Evolutionary conservation across 2,113 vertebrate species (phyloP).

Genomic region (Sphyrna mokarran): DNA sequence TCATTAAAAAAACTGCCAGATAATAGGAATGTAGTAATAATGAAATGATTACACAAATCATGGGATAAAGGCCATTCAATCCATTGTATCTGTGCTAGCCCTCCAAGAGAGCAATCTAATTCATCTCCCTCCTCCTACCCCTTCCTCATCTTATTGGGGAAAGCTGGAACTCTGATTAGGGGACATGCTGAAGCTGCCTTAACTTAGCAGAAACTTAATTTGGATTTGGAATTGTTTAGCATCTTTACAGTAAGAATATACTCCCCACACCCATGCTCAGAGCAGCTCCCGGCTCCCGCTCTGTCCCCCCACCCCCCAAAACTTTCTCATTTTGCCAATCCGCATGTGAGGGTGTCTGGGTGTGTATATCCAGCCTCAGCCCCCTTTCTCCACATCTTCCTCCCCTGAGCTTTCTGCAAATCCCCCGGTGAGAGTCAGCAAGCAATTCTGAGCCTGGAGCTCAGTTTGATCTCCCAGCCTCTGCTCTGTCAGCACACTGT

Average conservation of each 20-base stretch:
- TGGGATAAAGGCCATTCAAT: background rate
- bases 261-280: background rate
- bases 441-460: background rate
- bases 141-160: background rate
- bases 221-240: background rate
- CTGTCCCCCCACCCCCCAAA: background rate
- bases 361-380: background rate
- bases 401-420: background rate
- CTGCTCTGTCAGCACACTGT: background rate
- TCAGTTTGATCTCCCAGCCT: background rate
- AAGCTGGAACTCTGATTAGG: background rate
- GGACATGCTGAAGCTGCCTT: background rate
- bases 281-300: background rate
- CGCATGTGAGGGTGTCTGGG: background rate
- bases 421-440: background rate
- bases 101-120: background rate
- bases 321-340: background rate
- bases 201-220: background rate
- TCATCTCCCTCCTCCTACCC: background rate
- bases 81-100: background rate
- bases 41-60: background rate
- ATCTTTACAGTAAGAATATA: background rate
- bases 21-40: background rate
- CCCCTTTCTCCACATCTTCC: background rate
- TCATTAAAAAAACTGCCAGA: background rate